These are phyloP conservation scores for Brienomyrus brachyistius DNA, from an alignment of 2,113 vertebrate genomes.

Conservation along the genomic window DNA sequence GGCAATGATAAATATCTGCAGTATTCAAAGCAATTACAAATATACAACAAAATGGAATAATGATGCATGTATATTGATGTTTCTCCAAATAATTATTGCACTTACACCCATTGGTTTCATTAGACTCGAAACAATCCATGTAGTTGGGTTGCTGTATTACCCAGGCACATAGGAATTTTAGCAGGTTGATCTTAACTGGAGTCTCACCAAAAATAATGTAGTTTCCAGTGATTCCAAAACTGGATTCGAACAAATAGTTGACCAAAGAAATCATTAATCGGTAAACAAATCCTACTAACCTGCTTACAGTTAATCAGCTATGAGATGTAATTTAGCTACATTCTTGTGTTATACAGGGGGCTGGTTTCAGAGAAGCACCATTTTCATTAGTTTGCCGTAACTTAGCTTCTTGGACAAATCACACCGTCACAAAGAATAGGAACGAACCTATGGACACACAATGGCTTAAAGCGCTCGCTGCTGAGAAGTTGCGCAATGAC, in stretches of 20 bases:
- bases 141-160: conserved; percentile 92
- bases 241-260: conserved; percentile 40
- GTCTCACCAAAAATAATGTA: conserved; percentile 95
- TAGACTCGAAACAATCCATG: conserved; percentile 97
- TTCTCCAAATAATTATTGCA: background rate
- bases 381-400: background rate
- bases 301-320: background rate
- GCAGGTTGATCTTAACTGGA: conserved; percentile 89
- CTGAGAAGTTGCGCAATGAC: conserved; percentile 94
- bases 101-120: conserved; percentile 89
- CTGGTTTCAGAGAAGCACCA: background rate
- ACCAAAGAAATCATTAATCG: background rate
- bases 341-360: background rate
- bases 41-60: conserved; percentile 30
- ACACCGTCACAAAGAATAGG: background rate
- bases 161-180: conserved; percentile 94
- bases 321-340: background rate
- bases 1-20: background rate
- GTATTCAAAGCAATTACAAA: background rate
- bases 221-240: conserved; percentile 88
- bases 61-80: background rate
- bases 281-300: background rate
- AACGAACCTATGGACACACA: conserved; percentile 86
- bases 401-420: background rate
- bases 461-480: conserved; percentile 91